Conservation (phyloP, 1,140 invertebrate species). For the Drosophila sulfurigaster region DNA sequence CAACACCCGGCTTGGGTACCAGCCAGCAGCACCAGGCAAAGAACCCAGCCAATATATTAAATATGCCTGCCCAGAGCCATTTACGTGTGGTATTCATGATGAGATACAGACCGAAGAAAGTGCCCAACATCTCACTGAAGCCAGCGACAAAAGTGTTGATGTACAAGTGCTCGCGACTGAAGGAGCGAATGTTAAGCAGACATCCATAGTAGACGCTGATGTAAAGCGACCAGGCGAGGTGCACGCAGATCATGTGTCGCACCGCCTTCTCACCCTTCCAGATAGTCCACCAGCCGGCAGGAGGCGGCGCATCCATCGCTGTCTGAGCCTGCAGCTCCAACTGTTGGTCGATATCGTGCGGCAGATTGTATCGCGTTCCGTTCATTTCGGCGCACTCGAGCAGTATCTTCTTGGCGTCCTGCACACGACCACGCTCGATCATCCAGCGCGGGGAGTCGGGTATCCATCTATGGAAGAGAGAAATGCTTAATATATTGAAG, state of each 20-base stretch:
- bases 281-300: slow-evolving; percentile 80
- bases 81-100: slow-evolving; percentile 79
- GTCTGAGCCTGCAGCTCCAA: slow-evolving; percentile 82
- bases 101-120: slow-evolving; percentile 82
- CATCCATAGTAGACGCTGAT: slow-evolving; percentile 85
- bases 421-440: slow-evolving; percentile 90
- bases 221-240: slow-evolving; percentile 83
- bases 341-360: slow-evolving; percentile 82
- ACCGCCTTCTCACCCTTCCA: slow-evolving; percentile 78
- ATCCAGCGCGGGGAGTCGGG: slow-evolving; percentile 95
- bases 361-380: slow-evolving; percentile 80
- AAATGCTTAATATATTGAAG: too few relatives aligned
- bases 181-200: slow-evolving; percentile 84
- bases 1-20: slow-evolving; percentile 67
- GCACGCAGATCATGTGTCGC: slow-evolving; percentile 78
- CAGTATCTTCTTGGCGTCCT: slow-evolving; percentile 90
- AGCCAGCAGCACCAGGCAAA: slow-evolving; percentile 81
- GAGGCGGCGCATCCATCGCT: slow-evolving; percentile 77
- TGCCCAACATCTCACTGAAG: slow-evolving; percentile 83
- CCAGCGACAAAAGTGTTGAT: slow-evolving; percentile 83
- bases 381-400: slow-evolving; percentile 89
- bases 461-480: slow-evolving; percentile 84
- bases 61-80: slow-evolving; percentile 80
- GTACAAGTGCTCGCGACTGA: slow-evolving; percentile 84
- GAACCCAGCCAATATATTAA: slow-evolving; percentile 78